Base-by-base conservation (phyloP, 2,888 invertebrate genomes). In the Rhagonycha fulva region DNA sequence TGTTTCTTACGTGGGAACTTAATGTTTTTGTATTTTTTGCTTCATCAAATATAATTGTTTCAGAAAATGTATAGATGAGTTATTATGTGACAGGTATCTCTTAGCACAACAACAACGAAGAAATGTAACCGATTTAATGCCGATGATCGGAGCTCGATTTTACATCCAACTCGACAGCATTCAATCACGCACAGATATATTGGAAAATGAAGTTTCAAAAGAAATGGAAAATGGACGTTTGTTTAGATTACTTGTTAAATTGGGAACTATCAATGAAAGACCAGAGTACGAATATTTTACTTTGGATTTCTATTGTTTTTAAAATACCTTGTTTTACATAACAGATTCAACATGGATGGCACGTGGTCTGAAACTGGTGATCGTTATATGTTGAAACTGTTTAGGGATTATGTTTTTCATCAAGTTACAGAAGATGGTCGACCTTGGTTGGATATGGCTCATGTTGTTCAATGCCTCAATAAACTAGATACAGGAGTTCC, bases 291-390 rank as follows among this genome's bases (percentile, higher is more conserved):
- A 19, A 26, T n/a, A n/a, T n/a, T 72, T 68, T 28, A 24, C 23
- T 4, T 23, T 5, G 14, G 61, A 32, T 73, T 90, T 62, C 72
- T 69, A 61, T 7, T 70, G 62, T 32, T 47, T 30, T 30, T 67
- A 62, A 61, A 30, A 47, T 47, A 0, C n/a, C n/a, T 47, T 47
- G 7, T 47, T 47, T 47, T 47, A 9, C 47, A 12, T n/a, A n/a
- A 47, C n/a, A 96, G 96, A 87, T 91, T 97, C 84, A 96, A 96
- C 87, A 89, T 97, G 91, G 98, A 99, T 88, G 92, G 94, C 11
- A 92, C 95, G 12, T 99, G 99, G 99, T 94, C 98, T 47, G 99
- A 99, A 89, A 99, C 98, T 23, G 99, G 98, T 19, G 98, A 99
- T 89, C 93, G 99, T 72, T 99, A 99, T 89, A 95, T 99, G 95